phyloP scores from a whole-genome alignment of 2,888 invertebrate genomes.

The Malthinus flaveolus region DNA sequence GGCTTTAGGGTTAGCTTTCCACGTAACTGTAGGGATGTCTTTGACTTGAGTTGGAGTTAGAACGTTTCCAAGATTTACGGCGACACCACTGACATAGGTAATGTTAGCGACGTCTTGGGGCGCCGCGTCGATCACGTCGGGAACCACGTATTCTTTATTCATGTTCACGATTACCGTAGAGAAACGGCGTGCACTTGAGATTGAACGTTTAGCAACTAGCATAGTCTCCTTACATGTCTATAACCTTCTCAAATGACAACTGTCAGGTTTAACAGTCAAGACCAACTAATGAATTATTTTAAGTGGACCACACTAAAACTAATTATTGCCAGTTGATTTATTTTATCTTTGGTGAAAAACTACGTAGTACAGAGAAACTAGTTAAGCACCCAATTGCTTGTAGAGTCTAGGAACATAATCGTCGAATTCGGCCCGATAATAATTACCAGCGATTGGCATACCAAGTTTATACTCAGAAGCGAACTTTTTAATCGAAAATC shows the following conservation, averaged over 20 bases:
- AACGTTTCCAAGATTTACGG: conserved; percentile 65
- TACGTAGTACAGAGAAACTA: too few species aligned
- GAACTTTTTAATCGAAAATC: neutral
- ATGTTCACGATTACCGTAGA: conserved; percentile 35
- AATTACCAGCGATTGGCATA: neutral
- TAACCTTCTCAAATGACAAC: too few species aligned
- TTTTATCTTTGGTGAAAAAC: too few species aligned
- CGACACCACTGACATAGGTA: conserved; percentile 57
- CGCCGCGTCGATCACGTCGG: conserved; percentile 67
- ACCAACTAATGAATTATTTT: too few species aligned
- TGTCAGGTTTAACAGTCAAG: too few species aligned
- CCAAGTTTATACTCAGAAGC: neutral
- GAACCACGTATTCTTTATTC: conserved; percentile 61
- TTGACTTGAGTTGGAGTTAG: conserved; percentile 74
- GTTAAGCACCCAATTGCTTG: neutral
- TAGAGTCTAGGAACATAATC: neutral
- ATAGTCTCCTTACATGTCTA: conserved; percentile 6
- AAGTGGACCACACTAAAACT: too few species aligned
- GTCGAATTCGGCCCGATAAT: neutral
- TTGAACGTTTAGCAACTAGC: conserved; percentile 31
- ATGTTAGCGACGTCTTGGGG: conserved; percentile 59
- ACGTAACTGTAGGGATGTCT: conserved; percentile 67
- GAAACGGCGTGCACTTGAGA: conserved; percentile 32
- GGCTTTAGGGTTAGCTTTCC: conserved; percentile 61
- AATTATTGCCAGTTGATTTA: too few species aligned